phyloP scores from a whole-genome alignment of 2,888 invertebrate genomes.

The Empis livida region DNA sequence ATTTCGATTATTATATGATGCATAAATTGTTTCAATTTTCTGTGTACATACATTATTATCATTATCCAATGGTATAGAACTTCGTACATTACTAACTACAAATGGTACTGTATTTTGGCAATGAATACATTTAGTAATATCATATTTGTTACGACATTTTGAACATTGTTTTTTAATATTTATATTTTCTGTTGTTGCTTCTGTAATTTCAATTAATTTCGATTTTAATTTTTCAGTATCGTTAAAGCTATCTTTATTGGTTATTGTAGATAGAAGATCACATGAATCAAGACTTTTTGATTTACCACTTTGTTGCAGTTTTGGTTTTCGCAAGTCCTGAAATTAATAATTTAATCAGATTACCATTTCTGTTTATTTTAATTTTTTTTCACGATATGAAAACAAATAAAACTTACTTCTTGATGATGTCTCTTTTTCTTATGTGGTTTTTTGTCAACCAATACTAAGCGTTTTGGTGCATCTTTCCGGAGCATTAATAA shows the following conservation, averaged over 20 bases:
- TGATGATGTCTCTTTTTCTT: slow-evolving; percentile 31
- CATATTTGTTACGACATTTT: slow-evolving; percentile 24
- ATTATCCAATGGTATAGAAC: neutral
- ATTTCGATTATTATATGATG: neutral
- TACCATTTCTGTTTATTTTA: neutral
- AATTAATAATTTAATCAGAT: neutral
- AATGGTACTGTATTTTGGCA: slow-evolving; percentile 15
- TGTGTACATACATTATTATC: slow-evolving; percentile 3
- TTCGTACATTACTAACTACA: too few relatives aligned
- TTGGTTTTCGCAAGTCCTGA: slow-evolving; percentile 27
- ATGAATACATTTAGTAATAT: slow-evolving; percentile 25
- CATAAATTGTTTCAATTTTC: neutral
- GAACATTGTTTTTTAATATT: slow-evolving; percentile 20
- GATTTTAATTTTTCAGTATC: slow-evolving; percentile 24
- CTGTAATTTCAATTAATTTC: slow-evolving; percentile 30
- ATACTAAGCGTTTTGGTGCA: slow-evolving; percentile 60
- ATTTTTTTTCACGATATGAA: neutral
- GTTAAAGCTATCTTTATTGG: slow-evolving; percentile 18
- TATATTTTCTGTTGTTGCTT: slow-evolving; percentile 20
- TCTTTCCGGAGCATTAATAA: slow-evolving; percentile 57
- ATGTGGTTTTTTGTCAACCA: slow-evolving; percentile 55
- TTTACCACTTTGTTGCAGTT: slow-evolving; percentile 33
- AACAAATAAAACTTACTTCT: slow-evolving; percentile 15
- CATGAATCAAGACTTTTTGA: slow-evolving; percentile 78
- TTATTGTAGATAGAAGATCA: slow-evolving; percentile 46